phyloP scores from a whole-genome alignment of 30 jellyfish, hydroid and myxozoan species.

The Cassiopea xamachana region DNA sequence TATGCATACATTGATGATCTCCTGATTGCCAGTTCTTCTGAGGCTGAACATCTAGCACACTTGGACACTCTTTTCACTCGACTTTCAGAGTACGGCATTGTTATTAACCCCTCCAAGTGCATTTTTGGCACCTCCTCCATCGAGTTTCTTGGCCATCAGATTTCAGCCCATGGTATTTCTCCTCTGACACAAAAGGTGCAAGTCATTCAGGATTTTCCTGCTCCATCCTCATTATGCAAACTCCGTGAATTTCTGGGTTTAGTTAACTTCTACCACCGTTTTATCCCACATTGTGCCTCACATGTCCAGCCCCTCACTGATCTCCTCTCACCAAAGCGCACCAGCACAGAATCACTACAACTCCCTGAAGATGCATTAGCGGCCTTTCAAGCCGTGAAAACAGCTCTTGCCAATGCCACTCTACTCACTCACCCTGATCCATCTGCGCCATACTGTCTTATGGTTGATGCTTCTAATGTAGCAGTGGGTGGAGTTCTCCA shows the following conservation, averaged over 20 bases:
- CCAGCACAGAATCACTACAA: background rate
- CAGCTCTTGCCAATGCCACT: conserved; percentile 51
- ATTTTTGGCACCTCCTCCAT: conserved; percentile 7
- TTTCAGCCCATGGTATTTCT: conserved; percentile 7
- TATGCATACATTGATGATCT: conserved; percentile 42
- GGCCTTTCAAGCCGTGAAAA: conserved; percentile 39
- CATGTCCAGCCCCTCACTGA: conserved; percentile 48
- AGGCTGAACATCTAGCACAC: conserved; percentile 36
- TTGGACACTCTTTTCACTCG: conserved; percentile 18
- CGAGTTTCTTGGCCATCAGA: conserved; percentile 41
- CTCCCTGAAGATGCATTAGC: conserved; percentile 11
- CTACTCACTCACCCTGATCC: conserved; percentile 50
- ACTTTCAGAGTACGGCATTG: conserved; percentile 16
- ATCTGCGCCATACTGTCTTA: conserved; percentile 40
- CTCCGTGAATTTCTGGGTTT: conserved; percentile 28
- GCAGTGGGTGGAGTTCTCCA: conserved; percentile 47
- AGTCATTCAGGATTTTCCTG: conserved; percentile 14
- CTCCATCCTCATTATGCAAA: background rate
- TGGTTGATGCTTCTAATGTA: conserved; percentile 60
- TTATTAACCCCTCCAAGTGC: conserved; percentile 32
- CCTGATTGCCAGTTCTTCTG: conserved; percentile 38
- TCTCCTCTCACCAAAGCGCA: background rate
- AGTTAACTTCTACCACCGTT: conserved; percentile 40
- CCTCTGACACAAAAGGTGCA: conserved; percentile 38
- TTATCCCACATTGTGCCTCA: conserved; percentile 45